Evolutionary conservation across 2,888 invertebrate genomes (phyloP).

Genomic region (Eilema sororculum): DNA sequence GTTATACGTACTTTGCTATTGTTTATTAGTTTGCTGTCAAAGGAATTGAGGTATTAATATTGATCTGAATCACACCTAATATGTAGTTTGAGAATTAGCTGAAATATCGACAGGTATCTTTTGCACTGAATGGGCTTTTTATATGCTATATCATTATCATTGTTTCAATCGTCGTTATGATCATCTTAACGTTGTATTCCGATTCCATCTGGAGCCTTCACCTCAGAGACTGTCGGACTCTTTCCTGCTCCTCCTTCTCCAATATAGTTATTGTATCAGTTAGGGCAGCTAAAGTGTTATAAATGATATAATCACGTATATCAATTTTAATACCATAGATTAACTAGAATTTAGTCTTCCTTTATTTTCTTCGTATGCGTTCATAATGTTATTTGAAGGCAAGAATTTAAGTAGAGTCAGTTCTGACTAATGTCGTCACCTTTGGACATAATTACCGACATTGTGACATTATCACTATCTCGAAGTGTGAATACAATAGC

Average conservation of each 20-base stretch:
- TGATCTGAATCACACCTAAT: neutral
- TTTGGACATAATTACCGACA: neutral
- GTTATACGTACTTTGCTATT: neutral
- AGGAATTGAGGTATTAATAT: neutral
- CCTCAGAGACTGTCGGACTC: no score
- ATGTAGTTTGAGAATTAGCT: no score
- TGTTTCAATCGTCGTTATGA: no score
- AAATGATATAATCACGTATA: neutral
- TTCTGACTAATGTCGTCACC: neutral
- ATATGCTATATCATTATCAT: neutral
- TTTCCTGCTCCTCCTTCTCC: neutral
- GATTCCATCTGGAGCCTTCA: no score
- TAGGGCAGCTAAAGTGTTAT: neutral
- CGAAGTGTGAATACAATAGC: neutral
- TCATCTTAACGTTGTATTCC: no score
- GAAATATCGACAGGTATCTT: neutral
- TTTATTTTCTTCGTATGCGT: neutral
- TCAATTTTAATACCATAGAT: no score
- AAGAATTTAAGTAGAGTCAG: neutral
- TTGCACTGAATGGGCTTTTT: neutral
- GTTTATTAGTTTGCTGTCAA: neutral
- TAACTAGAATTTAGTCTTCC: no score
- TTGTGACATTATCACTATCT: neutral
- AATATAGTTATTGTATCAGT: neutral
- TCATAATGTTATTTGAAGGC: neutral